Evolutionary conservation across 2,113 vertebrate species (phyloP), one percentile per base, ranked within the genome.

Genomic region (Panurus biarmicus): DNA sequence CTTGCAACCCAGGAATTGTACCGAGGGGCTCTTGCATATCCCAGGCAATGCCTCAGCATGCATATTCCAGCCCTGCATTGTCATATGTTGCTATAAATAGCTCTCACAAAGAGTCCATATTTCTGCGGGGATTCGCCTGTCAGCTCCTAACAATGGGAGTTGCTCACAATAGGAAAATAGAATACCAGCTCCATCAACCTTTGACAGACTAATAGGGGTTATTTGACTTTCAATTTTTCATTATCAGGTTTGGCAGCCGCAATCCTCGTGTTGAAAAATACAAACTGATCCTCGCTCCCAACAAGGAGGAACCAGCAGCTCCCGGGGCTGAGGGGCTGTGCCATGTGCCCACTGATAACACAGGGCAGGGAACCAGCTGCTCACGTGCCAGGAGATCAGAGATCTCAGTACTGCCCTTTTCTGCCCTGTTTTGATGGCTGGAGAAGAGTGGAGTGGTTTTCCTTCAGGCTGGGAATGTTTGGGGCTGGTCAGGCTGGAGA

Each of bases 141-240:
- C 91, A 96, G 85, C 94, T 28, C 90, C 48, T 73, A 94, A 94
- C 94, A 95, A 95, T 95, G 85, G 94, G 56, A 94, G 91, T 82
- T 9, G 35, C 73, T 94, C 89, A 93, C 94, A 92, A 82, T 91
- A 90, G 85, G 85, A 92, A 97, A 96, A 95, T 61, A 89, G 89
- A 94, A 96, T 50, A 82, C 85, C 83, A 93, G 91, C 95, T 95
- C 91, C 93, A 90, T 97, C 96, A 96, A 92, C 96, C 95, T 96
- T 93, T 96, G 96, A 94, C 96, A 97, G 96, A 94, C 93, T 96
- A 96, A 97, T 95, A 89, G 95, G 89, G 94, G 94, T 96, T 91
- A 96, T 97, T 96, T 97, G 97, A 97, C 96, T 97, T 97, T 90
- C 97, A 94, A 90, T 97, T 96, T 97, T 95, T 96, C 94, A 94